These are phyloP conservation scores for Temnopleurus reevesii DNA, from an alignment of 53 echinoderm and acorn worm genomes.

Conservation along the genomic window DNA sequence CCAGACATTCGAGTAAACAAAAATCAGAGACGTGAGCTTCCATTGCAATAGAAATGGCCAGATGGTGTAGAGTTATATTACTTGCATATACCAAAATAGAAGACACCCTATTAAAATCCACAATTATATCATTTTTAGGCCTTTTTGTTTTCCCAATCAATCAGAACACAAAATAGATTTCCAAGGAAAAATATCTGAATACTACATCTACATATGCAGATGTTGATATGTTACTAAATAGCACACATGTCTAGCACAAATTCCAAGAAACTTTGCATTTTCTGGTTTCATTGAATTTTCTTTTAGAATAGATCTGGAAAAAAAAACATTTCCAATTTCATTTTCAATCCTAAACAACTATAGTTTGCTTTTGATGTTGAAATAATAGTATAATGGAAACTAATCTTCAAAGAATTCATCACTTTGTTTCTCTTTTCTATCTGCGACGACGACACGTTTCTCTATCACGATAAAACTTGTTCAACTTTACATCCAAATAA, in stretches of 20 bases:
- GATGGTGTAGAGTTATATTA: not conserved
- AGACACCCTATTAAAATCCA: not conserved
- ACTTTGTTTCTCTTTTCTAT: not conserved
- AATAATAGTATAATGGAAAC: no score
- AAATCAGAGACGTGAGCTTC: no score
- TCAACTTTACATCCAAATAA: not conserved
- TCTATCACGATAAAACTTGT: not conserved
- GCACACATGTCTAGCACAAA: conserved; percentile 25
- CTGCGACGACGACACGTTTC: not conserved
- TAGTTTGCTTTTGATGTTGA: no score
- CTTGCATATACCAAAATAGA: conserved; percentile 46
- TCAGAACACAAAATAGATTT: not conserved
- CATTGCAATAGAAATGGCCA: no score
- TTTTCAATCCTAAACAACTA: no score
- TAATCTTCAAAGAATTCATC: no score
- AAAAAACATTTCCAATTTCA: no score
- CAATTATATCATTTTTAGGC: not conserved
- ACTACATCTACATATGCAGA: not conserved
- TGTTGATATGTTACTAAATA: not conserved
- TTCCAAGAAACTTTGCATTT: no score
- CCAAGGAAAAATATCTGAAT: not conserved
- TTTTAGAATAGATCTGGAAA: no score
- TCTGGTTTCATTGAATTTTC: no score
- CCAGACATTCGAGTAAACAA: no score
- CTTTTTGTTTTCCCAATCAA: conserved; percentile 2